phyloP scores from a whole-genome alignment of 2,797 vertebrate genomes.

The Phaenicophaeus curvirostris region DNA sequence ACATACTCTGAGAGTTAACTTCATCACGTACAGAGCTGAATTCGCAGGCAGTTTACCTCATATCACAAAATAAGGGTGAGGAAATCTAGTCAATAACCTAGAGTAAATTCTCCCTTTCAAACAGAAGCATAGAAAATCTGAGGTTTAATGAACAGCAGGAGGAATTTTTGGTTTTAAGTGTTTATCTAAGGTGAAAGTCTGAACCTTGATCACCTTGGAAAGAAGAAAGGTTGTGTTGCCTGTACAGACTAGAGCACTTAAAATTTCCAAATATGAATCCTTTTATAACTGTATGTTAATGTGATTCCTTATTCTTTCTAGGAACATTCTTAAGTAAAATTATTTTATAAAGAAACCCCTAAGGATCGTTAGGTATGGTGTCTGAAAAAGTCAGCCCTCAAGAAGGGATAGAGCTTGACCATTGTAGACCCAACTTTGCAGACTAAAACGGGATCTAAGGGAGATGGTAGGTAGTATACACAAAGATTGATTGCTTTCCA shows the following conservation, averaged over 20 bases:
- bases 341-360: not conserved
- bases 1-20: not conserved
- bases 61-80: not conserved
- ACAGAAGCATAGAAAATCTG: not conserved
- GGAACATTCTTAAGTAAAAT: not conserved
- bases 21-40: not conserved
- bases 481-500: not conserved
- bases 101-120: not conserved
- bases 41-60: not conserved
- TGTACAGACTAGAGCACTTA: not conserved
- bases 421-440: not conserved
- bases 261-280: not conserved
- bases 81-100: not conserved
- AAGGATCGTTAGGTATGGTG: not conserved
- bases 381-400: not conserved
- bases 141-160: not conserved
- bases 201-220: not conserved
- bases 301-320: not conserved
- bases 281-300: not conserved
- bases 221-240: not conserved
- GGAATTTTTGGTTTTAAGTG: not conserved
- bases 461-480: not conserved
- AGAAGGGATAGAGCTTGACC: not conserved
- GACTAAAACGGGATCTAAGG: not conserved
- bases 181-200: not conserved